These are phyloP conservation scores for Sprattus sprattus DNA, from an alignment of 2,113 vertebrate genomes.

Conservation along the genomic window DNA sequence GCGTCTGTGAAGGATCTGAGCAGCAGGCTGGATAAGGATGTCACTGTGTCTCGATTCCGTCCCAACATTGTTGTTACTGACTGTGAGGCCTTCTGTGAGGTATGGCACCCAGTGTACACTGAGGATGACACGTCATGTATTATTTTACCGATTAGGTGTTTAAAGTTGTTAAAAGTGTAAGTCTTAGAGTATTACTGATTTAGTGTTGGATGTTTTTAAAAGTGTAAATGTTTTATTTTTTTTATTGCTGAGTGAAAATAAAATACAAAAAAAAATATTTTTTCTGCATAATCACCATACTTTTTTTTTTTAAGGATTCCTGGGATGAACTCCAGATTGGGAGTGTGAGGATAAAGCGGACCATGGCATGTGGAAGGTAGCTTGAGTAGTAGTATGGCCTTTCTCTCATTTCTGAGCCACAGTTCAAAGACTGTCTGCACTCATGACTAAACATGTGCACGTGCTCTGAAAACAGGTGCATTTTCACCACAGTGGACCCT, in stretches of 20 bases:
- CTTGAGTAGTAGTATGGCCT: background rate
- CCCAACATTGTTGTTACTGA: constrained; percentile 84
- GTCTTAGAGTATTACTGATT: no score
- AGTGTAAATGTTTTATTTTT: background rate
- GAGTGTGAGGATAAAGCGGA: constrained; percentile 74
- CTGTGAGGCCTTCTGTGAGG: constrained; percentile 85
- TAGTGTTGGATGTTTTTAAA: no score
- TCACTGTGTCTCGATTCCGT: constrained; percentile 78
- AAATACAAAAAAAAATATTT: no score
- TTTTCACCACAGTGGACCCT: constrained; percentile 90
- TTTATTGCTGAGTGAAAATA: background rate
- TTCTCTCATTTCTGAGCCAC: no score
- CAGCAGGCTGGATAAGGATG: constrained; percentile 73
- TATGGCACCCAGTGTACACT: constrained; percentile 51
- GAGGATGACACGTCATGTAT: background rate
- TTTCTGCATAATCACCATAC: constrained; percentile 22
- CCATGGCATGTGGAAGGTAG: constrained; percentile 87
- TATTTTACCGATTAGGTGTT: no score
- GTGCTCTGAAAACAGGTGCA: constrained; percentile 70
- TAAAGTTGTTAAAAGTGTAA: background rate
- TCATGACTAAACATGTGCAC: no score
- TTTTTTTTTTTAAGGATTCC: constrained; percentile 75
- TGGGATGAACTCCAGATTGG: constrained; percentile 91
- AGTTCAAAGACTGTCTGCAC: no score
- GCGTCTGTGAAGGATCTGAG: constrained; percentile 85